A percentile compares a stretch with the other conserved stretches of the same genome.
Conservation (phyloP, 2,888 invertebrate species). For the Mystacides longicornis region DNA sequence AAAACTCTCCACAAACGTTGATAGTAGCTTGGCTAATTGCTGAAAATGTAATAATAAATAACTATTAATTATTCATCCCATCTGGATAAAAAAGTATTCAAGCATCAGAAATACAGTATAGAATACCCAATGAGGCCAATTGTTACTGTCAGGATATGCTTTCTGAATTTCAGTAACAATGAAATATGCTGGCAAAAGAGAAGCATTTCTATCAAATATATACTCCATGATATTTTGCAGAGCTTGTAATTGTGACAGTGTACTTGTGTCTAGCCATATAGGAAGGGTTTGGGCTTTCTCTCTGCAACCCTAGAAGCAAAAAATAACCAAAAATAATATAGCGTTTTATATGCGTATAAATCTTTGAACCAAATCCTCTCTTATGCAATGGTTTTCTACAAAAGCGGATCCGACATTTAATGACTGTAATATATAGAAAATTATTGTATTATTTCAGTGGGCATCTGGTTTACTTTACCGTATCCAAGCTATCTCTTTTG, state of each 20-base stretch:
- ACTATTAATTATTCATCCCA: background rate
- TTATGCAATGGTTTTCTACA: no score
- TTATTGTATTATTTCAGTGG: no score
- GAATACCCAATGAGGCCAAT: slow-evolving; percentile 87
- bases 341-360: background rate
- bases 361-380: no score
- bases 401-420: no score
- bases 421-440: no score
- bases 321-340: background rate
- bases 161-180: slow-evolving; percentile 94
- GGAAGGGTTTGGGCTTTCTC: slow-evolving; percentile 84
- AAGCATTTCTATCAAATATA: slow-evolving; percentile 88
- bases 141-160: slow-evolving; percentile 68
- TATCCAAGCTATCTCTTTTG: no score
- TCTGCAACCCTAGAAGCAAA: slow-evolving; percentile 58
- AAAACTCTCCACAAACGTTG: slow-evolving; percentile 88
- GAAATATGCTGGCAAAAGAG: slow-evolving; percentile 88
- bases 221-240: slow-evolving; percentile 76
- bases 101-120: background rate
- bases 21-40: slow-evolving; percentile 79
- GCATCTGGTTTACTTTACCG: no score
- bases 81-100: background rate
- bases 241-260: slow-evolving; percentile 74
- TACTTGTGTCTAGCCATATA: slow-evolving; percentile 66
- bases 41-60: slow-evolving; percentile 33